phyloP scores from a whole-genome alignment of 2,888 invertebrate genomes.

The Exocentrus adspersus region DNA sequence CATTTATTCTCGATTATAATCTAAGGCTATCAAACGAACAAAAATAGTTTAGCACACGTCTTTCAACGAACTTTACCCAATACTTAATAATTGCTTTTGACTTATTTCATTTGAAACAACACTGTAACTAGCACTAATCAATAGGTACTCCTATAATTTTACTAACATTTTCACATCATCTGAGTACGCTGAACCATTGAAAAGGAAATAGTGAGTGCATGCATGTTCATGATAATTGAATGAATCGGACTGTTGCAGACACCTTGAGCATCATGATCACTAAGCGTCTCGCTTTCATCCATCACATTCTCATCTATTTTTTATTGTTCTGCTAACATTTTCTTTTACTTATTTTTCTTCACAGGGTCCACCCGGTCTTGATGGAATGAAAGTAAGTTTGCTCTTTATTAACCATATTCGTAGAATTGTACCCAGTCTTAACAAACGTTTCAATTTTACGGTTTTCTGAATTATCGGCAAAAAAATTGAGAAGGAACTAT shows the following conservation, averaged over 20 bases:
- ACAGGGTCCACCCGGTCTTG: constrained; percentile 93
- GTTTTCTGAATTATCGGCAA: too few relatives aligned
- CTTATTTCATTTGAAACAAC: too few relatives aligned
- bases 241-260: constrained; percentile 16
- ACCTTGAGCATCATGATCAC: constrained; percentile 19
- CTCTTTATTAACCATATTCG: too few relatives aligned
- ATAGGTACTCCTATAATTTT: constrained; percentile 12
- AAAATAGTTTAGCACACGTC: too few relatives aligned
- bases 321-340: constrained; percentile 39
- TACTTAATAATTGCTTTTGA: too few relatives aligned
- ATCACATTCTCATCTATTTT: constrained; percentile 29
- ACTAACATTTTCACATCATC: constrained; percentile 4
- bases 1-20: too few relatives aligned
- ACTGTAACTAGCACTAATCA: not conserved
- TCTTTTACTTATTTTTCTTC: constrained; percentile 65
- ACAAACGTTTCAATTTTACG: too few relatives aligned
- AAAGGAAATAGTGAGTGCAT: constrained; percentile 17
- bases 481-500: too few relatives aligned
- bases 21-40: too few relatives aligned
- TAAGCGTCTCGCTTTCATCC: constrained; percentile 27
- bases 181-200: not conserved
- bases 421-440: too few relatives aligned
- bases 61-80: too few relatives aligned
- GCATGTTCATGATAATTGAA: constrained; percentile 6
- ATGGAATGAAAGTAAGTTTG: constrained; percentile 93